Evolutionary conservation across 2,797 vertebrate genomes (phyloP).

Genomic region (Pterois miles): DNA sequence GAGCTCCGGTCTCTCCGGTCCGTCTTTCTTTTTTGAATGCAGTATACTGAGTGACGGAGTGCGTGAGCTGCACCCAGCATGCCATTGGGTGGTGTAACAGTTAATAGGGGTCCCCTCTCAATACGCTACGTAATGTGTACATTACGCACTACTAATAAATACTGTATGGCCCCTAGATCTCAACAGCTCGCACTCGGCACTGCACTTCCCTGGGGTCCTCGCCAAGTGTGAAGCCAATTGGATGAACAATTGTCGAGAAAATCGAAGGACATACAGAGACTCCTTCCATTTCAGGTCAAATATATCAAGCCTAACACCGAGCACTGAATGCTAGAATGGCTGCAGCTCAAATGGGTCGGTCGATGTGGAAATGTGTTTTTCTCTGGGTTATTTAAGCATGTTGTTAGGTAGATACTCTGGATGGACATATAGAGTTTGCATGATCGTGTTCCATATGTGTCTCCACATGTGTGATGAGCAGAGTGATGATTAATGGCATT

Average conservation of each 20-base stretch:
- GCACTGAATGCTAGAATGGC: background rate
- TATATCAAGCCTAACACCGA: background rate
- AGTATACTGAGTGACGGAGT: no score
- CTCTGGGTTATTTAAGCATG: background rate
- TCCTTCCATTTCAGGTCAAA: background rate
- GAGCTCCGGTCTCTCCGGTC: background rate
- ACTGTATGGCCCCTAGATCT: background rate
- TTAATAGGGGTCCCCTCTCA: background rate
- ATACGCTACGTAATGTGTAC: background rate
- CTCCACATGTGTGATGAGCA: constrained; percentile 16
- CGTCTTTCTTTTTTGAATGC: background rate
- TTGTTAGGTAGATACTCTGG: background rate
- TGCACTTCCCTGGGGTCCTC: background rate
- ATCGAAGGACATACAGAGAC: background rate
- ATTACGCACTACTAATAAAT: background rate
- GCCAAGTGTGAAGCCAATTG: background rate
- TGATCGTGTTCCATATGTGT: constrained; percentile 8
- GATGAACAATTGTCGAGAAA: background rate
- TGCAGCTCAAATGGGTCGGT: constrained; percentile 5
- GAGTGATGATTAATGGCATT: constrained; percentile 78
- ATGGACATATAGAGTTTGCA: constrained; percentile 3
- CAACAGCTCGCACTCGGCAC: background rate
- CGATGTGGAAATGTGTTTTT: background rate
- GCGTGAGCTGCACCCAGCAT: background rate
- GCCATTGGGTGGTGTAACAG: background rate